Evolutionary conservation across 2,888 invertebrate species (phyloP).

Genomic region (Watsonalla cultraria): DNA sequence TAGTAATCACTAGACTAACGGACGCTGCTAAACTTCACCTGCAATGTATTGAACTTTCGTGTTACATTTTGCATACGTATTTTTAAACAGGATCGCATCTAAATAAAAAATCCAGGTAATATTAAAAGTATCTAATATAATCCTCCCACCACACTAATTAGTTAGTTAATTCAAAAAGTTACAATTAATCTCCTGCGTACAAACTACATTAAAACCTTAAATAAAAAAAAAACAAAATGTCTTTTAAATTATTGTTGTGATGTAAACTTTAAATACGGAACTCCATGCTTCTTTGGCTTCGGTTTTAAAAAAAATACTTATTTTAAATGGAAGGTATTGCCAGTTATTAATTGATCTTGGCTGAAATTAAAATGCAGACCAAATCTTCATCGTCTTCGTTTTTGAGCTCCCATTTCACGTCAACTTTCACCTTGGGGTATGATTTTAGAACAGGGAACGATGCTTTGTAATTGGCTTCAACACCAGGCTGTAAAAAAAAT

Average conservation of each 20-base stretch:
- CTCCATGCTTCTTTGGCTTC: not conserved
- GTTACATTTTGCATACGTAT: too few relatives aligned
- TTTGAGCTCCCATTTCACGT: slow-evolving; percentile 86
- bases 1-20: too few relatives aligned
- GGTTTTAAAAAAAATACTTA: not conserved
- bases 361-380: slow-evolving; percentile 83
- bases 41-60: too few relatives aligned
- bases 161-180: too few relatives aligned
- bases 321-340: slow-evolving; percentile 5
- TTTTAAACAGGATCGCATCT: too few relatives aligned
- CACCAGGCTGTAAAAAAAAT: slow-evolving; percentile 51
- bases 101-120: too few relatives aligned
- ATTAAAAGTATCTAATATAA: too few relatives aligned
- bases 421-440: slow-evolving; percentile 84
- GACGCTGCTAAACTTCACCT: too few relatives aligned
- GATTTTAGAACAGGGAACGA: slow-evolving; percentile 80
- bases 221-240: too few relatives aligned
- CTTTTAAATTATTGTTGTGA: not conserved
- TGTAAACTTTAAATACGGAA: not conserved
- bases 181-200: too few relatives aligned
- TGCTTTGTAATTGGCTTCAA: slow-evolving; percentile 65
- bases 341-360: slow-evolving; percentile 73
- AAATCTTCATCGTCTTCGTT: slow-evolving; percentile 80
- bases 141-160: too few relatives aligned
- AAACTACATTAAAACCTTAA: too few relatives aligned